Evolutionary conservation across 2,797 vertebrate species (phyloP).

Genomic region (Luscinia luscinia): DNA sequence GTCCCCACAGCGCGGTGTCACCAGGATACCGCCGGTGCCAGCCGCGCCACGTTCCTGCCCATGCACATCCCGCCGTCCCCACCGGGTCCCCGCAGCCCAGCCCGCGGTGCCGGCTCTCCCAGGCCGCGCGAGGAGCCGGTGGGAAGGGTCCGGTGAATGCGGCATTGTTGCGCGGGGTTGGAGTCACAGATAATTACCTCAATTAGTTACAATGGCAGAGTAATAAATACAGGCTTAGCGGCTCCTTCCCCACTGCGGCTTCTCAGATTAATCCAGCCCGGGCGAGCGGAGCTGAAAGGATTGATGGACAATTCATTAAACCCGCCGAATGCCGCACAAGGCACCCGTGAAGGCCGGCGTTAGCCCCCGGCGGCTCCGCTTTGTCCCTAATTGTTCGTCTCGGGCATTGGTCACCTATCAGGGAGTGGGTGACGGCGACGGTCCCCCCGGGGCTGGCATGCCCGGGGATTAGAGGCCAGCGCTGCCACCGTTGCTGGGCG

Average conservation of each 20-base stretch:
- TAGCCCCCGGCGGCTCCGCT: slow-evolving; percentile 95
- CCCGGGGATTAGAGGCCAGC: slow-evolving; percentile 81
- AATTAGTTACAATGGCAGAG: slow-evolving; percentile 99
- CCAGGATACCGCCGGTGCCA: accelerated
- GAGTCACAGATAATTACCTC: slow-evolving; percentile 99
- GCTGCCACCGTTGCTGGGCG: slow-evolving; percentile 93
- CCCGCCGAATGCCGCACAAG: slow-evolving; percentile 97
- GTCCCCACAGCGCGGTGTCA: background rate
- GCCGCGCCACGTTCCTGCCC: background rate
- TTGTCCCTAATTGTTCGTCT: slow-evolving; percentile 90
- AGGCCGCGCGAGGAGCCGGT: background rate
- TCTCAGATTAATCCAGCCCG: slow-evolving; percentile 90
- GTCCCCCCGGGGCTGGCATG: slow-evolving; percentile 80
- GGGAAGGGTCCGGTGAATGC: slow-evolving; percentile 76
- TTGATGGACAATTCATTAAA: slow-evolving; percentile 99
- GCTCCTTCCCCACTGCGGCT: slow-evolving; percentile 99
- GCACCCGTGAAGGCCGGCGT: slow-evolving; percentile 99
- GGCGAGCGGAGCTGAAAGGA: slow-evolving; percentile 93
- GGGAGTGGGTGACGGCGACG: slow-evolving; percentile 96
- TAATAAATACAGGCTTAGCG: slow-evolving; percentile 99
- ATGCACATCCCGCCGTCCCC: background rate
- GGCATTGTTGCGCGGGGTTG: slow-evolving; percentile 94
- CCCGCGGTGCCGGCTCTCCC: background rate
- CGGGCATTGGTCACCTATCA: slow-evolving; percentile 90
- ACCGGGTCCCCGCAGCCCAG: accelerated